Base-by-base conservation (phyloP, 2,113 vertebrate genomes). In the Psittacula cyanocephala region DNA sequence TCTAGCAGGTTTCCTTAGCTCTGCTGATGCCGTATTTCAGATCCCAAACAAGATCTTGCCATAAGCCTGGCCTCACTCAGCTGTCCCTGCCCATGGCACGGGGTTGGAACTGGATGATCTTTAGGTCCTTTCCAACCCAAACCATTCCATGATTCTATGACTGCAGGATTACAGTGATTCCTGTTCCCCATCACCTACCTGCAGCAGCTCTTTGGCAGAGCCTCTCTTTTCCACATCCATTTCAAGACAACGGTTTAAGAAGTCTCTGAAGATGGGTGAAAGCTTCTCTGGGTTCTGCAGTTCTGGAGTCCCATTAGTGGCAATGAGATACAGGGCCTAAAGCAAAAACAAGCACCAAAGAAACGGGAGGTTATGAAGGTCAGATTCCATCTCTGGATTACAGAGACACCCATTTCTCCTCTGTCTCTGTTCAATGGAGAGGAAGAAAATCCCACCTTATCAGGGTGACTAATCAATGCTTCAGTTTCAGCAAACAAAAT, bases 181-280 rank as follows among this genome's bases (percentile, higher is more conserved):
- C 49, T 9, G 8, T 1, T 60, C 49, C 60, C 27, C 29, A 41
- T 17, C 33, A 46, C 63, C 91, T 88, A 99, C 99, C 99, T 99
- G 99, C 13, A 99, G 97, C 5, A 99, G 98, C 57, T 99, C 99
- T 96, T 99, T 99, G 9, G 99, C 99, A 1, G 99, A 99, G 4
- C 99, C 99, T 94, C 99, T 98, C 97, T 99, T 99, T 86, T 99
- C 99, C 96, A 99, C 99, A 0, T 99, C 99, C 99, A 99, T 99
- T 96, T 99, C 99, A 75, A 99, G 98, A 96, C 99, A 99, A 90
- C 98, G 97, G 91, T 98, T 99, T 84, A 99, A 97, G 95, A 99
- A 99, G 96, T 99, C 99, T 96, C 99, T 97, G 97, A 99, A 99
- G 64, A 98, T 98, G 11, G 97, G 71, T 0, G 99, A 99, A 75